phyloP scores from a whole-genome alignment of 2,797 vertebrate species.

The Diceros bicornis region DNA sequence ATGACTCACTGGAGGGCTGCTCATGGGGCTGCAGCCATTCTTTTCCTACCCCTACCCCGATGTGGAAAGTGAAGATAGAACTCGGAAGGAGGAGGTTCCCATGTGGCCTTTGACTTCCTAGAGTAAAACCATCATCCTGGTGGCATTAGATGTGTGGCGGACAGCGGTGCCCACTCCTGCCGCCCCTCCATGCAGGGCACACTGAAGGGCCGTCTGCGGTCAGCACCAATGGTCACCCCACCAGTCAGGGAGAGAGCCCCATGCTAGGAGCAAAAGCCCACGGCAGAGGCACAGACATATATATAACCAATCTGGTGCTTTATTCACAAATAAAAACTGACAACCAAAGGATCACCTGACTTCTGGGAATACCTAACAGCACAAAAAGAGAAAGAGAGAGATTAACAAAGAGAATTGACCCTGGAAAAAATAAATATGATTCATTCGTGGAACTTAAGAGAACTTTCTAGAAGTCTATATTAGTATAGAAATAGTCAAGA shows the following conservation, averaged over 20 bases:
- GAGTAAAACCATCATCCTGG: background rate
- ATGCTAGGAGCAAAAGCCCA: background rate
- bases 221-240: background rate
- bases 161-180: too few relatives aligned
- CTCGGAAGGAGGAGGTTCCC: background rate
- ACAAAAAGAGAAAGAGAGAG: background rate
- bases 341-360: background rate
- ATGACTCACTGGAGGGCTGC: background rate
- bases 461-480: background rate
- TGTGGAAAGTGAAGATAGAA: background rate
- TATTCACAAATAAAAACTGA: background rate
- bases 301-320: background rate
- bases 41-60: rapidly evolving
- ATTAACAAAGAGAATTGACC: background rate
- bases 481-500: background rate
- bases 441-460: background rate
- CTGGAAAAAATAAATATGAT: background rate
- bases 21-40: background rate
- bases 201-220: background rate
- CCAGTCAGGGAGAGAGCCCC: background rate
- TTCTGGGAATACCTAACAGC: background rate
- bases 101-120: background rate
- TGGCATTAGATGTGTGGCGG: rapidly evolving
- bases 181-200: background rate
- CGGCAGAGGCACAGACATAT: background rate